These are phyloP conservation scores for Varanus komodoensis DNA, from an alignment of 2,113 vertebrate genomes.

Conservation along the genomic window DNA sequence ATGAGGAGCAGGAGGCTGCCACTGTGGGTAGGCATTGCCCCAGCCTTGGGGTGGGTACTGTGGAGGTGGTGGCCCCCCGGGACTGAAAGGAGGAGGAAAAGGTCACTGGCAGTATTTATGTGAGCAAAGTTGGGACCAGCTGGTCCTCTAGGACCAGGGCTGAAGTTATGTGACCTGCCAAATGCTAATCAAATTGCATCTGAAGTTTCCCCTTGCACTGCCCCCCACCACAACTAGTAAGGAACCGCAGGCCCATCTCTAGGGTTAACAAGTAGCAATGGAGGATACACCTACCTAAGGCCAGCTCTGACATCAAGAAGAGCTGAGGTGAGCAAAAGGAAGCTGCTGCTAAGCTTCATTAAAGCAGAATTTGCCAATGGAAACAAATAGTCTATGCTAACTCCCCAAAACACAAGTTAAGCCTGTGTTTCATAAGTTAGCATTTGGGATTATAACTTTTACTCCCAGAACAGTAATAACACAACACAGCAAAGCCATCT, in stretches of 20 bases:
- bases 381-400: neutral
- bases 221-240: too few relatives aligned
- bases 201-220: too few relatives aligned
- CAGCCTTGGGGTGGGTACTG: slow-evolving; percentile 90
- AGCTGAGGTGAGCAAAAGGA: neutral
- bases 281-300: neutral
- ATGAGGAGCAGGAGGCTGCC: slow-evolving; percentile 89
- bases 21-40: slow-evolving; percentile 89
- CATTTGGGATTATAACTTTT: neutral
- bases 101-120: neutral
- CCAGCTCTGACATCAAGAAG: neutral
- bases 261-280: neutral
- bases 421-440: neutral
- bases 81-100: slow-evolving; percentile 67
- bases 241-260: rapidly evolving
- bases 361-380: neutral
- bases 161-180: neutral
- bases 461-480: neutral
- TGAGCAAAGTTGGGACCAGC: neutral
- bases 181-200: neutral
- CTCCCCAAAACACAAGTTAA: neutral
- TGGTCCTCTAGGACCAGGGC: neutral
- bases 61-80: slow-evolving; percentile 83
- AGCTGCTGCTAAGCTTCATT: neutral
- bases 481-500: neutral